Evolutionary conservation across 2,797 vertebrate genomes (phyloP).

Genomic region (Mastacembelus armatus): DNA sequence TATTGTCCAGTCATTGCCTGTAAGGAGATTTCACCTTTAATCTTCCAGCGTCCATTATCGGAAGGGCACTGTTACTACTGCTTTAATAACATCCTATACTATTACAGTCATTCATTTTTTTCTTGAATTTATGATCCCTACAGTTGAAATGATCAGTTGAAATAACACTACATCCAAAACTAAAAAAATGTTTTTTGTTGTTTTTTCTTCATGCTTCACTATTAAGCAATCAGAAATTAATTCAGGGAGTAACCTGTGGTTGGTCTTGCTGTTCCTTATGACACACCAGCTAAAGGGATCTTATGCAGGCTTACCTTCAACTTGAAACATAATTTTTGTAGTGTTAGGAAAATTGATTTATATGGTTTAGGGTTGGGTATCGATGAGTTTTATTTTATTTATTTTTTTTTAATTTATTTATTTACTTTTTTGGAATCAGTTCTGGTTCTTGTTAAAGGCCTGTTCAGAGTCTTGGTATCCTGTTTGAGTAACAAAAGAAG

Average conservation of each 20-base stretch:
- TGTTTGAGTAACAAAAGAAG: neutral
- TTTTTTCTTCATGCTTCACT: conserved; percentile 52
- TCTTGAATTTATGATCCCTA: conserved; percentile 89
- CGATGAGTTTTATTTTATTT: conserved; percentile 18
- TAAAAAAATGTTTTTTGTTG: conserved; percentile 76
- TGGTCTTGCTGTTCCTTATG: conserved; percentile 96
- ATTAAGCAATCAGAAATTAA: conserved; percentile 42
- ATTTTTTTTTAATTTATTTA: conserved; percentile 20
- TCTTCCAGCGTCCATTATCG: conserved; percentile 58
- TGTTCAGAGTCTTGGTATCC: neutral
- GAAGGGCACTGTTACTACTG: conserved; percentile 46
- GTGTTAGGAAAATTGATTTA: conserved; percentile 21
- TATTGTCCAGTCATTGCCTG: conserved; percentile 32
- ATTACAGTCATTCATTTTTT: conserved; percentile 47
- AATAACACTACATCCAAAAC: conserved; percentile 76
- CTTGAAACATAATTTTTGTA: conserved; percentile 26
- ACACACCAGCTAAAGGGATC: conserved; percentile 87
- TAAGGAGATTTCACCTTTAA: conserved; percentile 75
- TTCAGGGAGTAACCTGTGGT: conserved; percentile 83
- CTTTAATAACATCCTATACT: conserved; percentile 62
- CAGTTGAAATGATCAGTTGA: conserved; percentile 92
- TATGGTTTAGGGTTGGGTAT: conserved; percentile 56
- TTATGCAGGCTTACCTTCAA: conserved; percentile 22
- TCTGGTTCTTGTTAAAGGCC: conserved; percentile 10
- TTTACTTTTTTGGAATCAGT: neutral